Conservation (phyloP, 2,113 vertebrate species). For the Heptranchias perlo region DNA sequence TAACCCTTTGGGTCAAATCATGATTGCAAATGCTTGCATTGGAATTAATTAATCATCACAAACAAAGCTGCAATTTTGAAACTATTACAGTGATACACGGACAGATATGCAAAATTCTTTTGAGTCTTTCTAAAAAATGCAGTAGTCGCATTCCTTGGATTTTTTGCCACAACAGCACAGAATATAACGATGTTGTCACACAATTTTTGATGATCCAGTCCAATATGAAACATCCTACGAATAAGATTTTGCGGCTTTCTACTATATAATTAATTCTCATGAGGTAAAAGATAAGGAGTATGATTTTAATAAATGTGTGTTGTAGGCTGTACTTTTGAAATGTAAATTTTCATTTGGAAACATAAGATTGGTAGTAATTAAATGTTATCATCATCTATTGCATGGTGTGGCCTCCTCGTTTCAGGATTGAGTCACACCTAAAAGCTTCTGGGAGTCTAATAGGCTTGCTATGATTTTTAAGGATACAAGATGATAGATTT, state of each 20-base stretch:
- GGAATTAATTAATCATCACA: not conserved
- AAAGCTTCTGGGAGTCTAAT: not conserved
- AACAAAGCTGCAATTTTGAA: not conserved
- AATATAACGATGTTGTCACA: not conserved
- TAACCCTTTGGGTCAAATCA: not conserved
- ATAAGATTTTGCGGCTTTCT: not conserved
- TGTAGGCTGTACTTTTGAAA: not conserved
- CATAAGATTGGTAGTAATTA: not conserved
- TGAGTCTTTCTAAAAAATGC: not conserved
- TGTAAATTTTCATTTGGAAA: not conserved
- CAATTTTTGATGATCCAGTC: not conserved
- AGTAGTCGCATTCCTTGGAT: not conserved
- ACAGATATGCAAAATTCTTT: not conserved
- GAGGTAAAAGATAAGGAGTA: conserved; percentile 1
- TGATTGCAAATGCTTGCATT: not conserved
- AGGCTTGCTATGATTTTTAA: not conserved
- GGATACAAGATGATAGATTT: not conserved
- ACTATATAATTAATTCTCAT: conserved; percentile 18
- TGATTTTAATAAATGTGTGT: not conserved
- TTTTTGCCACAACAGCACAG: not conserved
- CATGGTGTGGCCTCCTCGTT: not conserved
- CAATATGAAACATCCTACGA: not conserved
- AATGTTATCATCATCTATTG: not conserved
- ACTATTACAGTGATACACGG: not conserved
- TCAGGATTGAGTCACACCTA: not conserved